Evolutionary conservation across 2,888 invertebrate genomes (phyloP), one percentile per base, ranked within the genome.

Genomic region (Proisotoma minuta): DNA sequence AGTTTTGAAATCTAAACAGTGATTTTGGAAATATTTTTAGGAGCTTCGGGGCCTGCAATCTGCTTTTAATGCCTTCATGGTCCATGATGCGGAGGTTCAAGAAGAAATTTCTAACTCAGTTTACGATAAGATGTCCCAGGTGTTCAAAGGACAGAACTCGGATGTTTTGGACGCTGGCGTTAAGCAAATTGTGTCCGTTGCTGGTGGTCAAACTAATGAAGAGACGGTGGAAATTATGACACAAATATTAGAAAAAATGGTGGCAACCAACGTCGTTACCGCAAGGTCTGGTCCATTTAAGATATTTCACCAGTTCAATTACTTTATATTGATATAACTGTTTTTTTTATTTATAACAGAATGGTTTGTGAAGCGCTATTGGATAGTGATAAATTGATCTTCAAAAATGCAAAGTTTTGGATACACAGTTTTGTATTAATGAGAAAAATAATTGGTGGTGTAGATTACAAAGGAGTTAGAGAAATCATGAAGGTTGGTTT

Each of bases 381-480:
- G 59, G 84, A 83, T 20, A 89, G 87, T 77, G 93, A 94, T 59
- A 88, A 89, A 76, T 80, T 97, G n/a, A 81, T 83, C 3, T 88
- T 88, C 76, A 84, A 86, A 69, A 87, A 91, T 77, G 85, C 87
- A 69, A 87, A 89, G 70, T 93, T 91, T 78, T 97, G 96, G 95
- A 86, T 90, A 56, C 87, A 89, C 78, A 86, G 89, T 75, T 95
- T 97, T 77, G 83, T 84, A 71, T 81, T 96, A 3, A 87, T 97
- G 58, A 83, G 88, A 72, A 86, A 85, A 77, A 87, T 94, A 48
- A 90, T 97, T 74, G 88, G 88, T 40, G 88, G 90, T 61, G 95
- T 96, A 1, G 94, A 96, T 78, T 97, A 97, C 77, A 97, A 97
- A 80, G 96, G 92, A 18, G 92, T 93, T 0, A 80, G 92, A 71